phyloP scores from a whole-genome alignment of 1,140 invertebrate species.

The Araneus ventricosus region DNA sequence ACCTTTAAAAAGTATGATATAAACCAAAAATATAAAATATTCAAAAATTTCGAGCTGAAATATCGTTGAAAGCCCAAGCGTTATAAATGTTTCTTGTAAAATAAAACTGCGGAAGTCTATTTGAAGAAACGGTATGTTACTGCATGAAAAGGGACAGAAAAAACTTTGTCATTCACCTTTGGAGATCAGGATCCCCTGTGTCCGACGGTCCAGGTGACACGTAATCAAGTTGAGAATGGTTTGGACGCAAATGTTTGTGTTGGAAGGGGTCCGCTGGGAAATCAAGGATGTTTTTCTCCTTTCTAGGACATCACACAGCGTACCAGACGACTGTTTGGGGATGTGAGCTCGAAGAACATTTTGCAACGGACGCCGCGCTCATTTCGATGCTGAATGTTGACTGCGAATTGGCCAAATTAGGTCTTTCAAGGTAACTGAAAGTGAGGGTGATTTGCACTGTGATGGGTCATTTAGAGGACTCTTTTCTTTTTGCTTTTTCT shows the following conservation, averaged over 20 bases:
- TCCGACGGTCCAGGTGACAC: constrained; percentile 22
- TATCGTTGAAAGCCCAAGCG: no score
- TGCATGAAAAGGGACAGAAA: background rate
- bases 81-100: no score
- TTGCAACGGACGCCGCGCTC: background rate
- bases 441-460: background rate
- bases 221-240: constrained; percentile 31
- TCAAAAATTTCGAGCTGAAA: no score
- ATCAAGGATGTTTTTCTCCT: constrained; percentile 1
- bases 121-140: background rate
- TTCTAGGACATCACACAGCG: background rate
- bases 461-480: background rate
- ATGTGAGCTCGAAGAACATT: background rate
- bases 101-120: background rate
- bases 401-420: background rate
- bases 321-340: background rate
- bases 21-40: no score
- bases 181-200: background rate
- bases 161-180: background rate
- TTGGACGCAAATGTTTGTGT: constrained; percentile 24
- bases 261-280: constrained; percentile 17
- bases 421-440: background rate
- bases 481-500: background rate
- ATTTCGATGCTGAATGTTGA: background rate
- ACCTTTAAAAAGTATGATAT: no score